These are phyloP conservation scores for Limanda limanda DNA, from an alignment of 2,113 vertebrate species.

Conservation along the genomic window DNA sequence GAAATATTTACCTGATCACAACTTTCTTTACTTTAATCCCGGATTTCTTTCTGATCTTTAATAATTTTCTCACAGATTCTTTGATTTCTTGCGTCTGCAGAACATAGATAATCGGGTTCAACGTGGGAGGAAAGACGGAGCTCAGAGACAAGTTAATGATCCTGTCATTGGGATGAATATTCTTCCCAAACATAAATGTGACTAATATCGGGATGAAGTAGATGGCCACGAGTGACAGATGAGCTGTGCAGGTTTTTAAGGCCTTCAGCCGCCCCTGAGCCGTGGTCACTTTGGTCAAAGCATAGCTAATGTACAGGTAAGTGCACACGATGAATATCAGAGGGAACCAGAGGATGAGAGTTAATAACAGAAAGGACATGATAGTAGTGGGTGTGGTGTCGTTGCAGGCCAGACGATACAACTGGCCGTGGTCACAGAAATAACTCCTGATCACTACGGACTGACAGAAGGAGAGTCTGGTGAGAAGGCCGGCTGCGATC, in stretches of 20 bases:
- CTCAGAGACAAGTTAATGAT: conserved; percentile 75
- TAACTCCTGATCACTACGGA: conserved; percentile 75
- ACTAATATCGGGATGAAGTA: conserved; percentile 63
- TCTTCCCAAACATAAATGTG: conserved; percentile 26
- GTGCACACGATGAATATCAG: conserved; percentile 64
- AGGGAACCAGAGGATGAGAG: conserved; percentile 65
- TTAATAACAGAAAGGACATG: not conserved
- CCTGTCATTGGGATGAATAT: conserved; percentile 60
- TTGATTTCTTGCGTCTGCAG: conserved; percentile 70
- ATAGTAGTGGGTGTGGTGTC: conserved; percentile 36
- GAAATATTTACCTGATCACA: not conserved
- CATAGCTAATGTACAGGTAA: conserved; percentile 51
- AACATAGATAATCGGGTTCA: conserved; percentile 69
- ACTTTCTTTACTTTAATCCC: not conserved
- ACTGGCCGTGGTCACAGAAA: conserved; percentile 75
- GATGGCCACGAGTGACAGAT: conserved; percentile 61
- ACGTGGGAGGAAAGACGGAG: conserved; percentile 53
- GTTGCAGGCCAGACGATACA: conserved; percentile 71
- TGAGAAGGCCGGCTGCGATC: conserved; percentile 47
- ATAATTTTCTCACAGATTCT: conserved; percentile 39
- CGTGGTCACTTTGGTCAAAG: conserved; percentile 47
- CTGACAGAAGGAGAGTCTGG: conserved; percentile 74
- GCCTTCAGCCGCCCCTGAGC: conserved; percentile 46
- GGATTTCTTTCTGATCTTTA: conserved; percentile 19
- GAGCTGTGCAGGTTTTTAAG: conserved; percentile 60